Evolutionary conservation across 2,797 vertebrate species (phyloP).

Genomic region (Prionace glauca): DNA sequence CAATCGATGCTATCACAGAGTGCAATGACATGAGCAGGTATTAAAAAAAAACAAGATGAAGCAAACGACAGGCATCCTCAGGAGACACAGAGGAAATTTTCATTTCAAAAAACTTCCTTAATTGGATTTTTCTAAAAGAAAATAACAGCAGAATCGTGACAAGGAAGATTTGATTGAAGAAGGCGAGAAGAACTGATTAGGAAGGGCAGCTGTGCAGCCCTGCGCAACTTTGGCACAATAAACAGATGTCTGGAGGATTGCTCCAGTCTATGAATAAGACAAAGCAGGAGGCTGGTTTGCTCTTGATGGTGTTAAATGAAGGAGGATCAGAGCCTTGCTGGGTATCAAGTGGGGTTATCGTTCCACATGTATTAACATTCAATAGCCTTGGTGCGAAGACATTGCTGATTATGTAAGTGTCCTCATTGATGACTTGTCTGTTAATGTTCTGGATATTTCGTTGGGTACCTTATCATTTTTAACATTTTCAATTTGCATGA

Average conservation of each 20-base stretch:
- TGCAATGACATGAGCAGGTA: background rate
- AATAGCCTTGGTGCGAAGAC: background rate
- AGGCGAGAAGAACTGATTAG: background rate
- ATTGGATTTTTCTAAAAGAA: constrained; percentile 41
- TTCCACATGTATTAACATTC: background rate
- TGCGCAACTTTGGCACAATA: background rate
- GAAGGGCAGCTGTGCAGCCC: background rate
- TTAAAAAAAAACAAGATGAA: constrained; percentile 19
- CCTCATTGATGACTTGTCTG: background rate
- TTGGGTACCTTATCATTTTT: background rate
- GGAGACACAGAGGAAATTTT: constrained; percentile 29
- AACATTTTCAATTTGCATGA: background rate
- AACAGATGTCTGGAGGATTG: background rate
- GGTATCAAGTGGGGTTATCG: background rate
- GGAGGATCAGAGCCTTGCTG: background rate
- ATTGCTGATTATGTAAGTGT: background rate
- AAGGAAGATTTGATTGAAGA: constrained; percentile 34
- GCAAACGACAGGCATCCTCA: constrained; percentile 29
- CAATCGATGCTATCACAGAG: constrained; percentile 6
- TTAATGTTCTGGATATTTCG: background rate
- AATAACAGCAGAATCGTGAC: background rate
- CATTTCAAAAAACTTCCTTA: constrained; percentile 46
- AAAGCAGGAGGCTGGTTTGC: background rate
- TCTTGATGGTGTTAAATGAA: background rate
- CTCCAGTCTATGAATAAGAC: background rate